A percentile compares a stretch with the other conserved stretches of the same genome.
Evolutionary conservation across 1,140 invertebrate species (phyloP).

Genomic region (Cydia strobilella): DNA sequence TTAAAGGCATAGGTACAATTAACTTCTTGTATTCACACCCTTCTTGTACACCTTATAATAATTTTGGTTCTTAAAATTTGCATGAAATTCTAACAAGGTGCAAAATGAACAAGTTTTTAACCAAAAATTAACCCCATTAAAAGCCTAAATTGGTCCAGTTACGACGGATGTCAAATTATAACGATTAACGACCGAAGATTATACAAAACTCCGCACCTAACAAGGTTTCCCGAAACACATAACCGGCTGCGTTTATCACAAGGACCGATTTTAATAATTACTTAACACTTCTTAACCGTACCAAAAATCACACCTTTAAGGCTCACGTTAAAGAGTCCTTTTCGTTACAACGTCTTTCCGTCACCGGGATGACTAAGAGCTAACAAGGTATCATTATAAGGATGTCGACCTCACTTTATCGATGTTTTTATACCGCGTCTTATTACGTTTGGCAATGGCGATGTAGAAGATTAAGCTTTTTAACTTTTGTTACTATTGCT

Average conservation of each 20-base stretch:
- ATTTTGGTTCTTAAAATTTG: not conserved
- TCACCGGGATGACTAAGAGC: constrained; percentile 63
- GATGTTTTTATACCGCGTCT: constrained; percentile 51
- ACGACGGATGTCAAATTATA: constrained; percentile 24
- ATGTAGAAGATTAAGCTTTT: constrained; percentile 23
- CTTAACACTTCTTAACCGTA: constrained; percentile 65
- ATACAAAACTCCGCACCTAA: constrained; percentile 19
- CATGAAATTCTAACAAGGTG: not conserved
- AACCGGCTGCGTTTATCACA: constrained; percentile 46
- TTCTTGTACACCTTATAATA: no score
- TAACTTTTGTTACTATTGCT: constrained; percentile 17
- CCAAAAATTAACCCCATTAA: not conserved
- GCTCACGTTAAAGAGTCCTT: constrained; percentile 71
- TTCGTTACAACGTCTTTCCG: constrained; percentile 51
- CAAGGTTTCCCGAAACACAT: constrained; percentile 29
- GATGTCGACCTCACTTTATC: constrained; percentile 58
- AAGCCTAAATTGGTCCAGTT: not conserved
- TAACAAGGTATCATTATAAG: constrained; percentile 75
- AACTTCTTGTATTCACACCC: no score
- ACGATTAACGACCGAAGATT: constrained; percentile 14
- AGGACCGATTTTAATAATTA: constrained; percentile 68
- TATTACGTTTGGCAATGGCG: constrained; percentile 27
- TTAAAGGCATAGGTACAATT: no score
- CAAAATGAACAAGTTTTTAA: not conserved
- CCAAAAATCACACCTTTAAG: constrained; percentile 73